Evolutionary conservation across 2,888 invertebrate genomes (phyloP).

Genomic region (Agrochola lychnidis): DNA sequence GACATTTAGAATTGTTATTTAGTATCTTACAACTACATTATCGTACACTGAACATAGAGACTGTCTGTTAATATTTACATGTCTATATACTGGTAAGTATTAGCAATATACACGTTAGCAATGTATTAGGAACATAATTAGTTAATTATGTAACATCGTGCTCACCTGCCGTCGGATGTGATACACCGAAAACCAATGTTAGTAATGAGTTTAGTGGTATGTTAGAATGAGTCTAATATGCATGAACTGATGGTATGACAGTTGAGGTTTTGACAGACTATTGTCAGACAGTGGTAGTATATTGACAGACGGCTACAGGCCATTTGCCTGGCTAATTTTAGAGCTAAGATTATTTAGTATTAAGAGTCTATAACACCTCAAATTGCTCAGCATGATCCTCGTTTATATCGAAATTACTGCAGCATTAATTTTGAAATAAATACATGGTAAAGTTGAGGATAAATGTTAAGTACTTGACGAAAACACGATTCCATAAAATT

Average conservation of each 20-base stretch:
- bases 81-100: conserved; percentile 63
- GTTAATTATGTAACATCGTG: conserved; percentile 49
- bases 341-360: not conserved
- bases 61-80: conserved; percentile 69
- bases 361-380: no score
- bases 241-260: conserved; percentile 51
- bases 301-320: not conserved
- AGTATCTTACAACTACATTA: conserved; percentile 43
- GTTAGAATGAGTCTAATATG: conserved; percentile 55
- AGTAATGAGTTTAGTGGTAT: conserved; percentile 61
- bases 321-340: not conserved
- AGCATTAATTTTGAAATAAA: no score
- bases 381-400: no score
- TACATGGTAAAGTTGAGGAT: no score
- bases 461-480: no score
- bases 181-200: conserved; percentile 64
- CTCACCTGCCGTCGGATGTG: conserved; percentile 52
- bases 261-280: conserved; percentile 54
- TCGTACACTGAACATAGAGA: conserved; percentile 50
- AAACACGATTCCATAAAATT: no score
- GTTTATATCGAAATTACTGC: no score
- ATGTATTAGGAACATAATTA: conserved; percentile 54
- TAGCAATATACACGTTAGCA: conserved; percentile 88
- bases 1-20: conserved; percentile 50
- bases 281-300: not conserved